A percentile compares a stretch with the other conserved stretches of the same genome.
Conservation (phyloP, 2,113 vertebrate genomes). For the Podarcis muralis region DNA sequence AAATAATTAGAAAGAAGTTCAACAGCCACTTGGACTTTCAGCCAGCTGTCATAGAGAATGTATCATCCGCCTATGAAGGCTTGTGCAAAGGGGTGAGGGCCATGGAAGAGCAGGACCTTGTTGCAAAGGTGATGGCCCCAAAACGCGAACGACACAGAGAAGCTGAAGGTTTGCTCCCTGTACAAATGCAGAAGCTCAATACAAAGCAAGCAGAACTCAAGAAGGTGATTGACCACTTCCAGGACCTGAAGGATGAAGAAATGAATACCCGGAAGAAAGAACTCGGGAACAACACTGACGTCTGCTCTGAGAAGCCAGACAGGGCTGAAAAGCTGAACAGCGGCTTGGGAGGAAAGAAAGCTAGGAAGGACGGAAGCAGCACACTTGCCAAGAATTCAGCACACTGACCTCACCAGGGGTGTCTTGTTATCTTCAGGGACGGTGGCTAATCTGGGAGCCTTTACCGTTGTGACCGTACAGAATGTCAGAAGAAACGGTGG, state of each 20-base stretch:
- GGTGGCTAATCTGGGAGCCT: conserved; percentile 90
- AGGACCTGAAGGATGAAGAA: conserved; percentile 79
- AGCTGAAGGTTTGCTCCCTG: conserved; percentile 77
- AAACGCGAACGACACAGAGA: conserved; percentile 81
- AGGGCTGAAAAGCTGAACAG: conserved; percentile 90
- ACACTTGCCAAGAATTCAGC: conserved; percentile 75
- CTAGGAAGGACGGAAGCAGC: conserved; percentile 90
- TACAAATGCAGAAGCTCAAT: conserved; percentile 83
- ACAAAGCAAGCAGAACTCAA: conserved; percentile 87
- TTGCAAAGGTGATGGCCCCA: conserved; percentile 89
- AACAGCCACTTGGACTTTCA: conserved; percentile 88
- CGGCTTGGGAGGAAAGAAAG: conserved; percentile 91
- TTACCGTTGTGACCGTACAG: conserved; percentile 83
- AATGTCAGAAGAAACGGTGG: conserved; percentile 87
- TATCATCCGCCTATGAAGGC: conserved; percentile 92
- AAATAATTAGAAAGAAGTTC: conserved; percentile 88
- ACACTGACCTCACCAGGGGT: conserved; percentile 87
- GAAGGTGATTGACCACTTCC: conserved; percentile 82
- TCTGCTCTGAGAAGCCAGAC: conserved; percentile 88
- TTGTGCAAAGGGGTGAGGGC: conserved; percentile 93
- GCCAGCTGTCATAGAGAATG: conserved; percentile 86
- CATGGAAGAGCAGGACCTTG: conserved; percentile 89
- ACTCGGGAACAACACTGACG: conserved; percentile 86
- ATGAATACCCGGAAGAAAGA: conserved; percentile 84
- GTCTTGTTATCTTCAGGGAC: conserved; percentile 87